phyloP scores from a whole-genome alignment of 53 echinoderm and acorn worm genomes.

The Stichopus horrens region DNA sequence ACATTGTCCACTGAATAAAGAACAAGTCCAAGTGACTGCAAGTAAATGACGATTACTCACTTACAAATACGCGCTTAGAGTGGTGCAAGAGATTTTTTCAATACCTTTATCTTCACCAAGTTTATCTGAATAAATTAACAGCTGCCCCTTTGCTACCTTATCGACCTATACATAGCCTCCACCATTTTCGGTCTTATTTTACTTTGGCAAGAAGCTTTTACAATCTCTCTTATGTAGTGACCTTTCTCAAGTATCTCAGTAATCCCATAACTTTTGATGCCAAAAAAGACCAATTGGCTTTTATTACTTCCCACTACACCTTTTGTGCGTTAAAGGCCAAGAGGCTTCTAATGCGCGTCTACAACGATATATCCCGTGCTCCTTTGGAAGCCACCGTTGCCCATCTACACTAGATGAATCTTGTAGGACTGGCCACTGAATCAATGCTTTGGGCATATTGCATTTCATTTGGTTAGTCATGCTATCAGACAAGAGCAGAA shows the following conservation, averaged over 20 bases:
- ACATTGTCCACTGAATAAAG: too few relatives aligned
- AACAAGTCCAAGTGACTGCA: too few relatives aligned
- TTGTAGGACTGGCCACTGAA: not conserved
- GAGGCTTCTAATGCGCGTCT: not conserved
- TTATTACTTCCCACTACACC: not conserved
- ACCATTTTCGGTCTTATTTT: not conserved
- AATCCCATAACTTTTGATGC: conserved; percentile 35
- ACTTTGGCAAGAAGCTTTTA: not conserved
- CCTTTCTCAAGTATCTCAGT: conserved; percentile 12
- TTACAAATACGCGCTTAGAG: too few relatives aligned
- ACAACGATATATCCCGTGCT: not conserved
- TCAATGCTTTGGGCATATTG: conserved; percentile 22
- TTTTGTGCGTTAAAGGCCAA: not conserved
- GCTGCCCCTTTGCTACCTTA: not conserved
- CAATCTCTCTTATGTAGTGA: not conserved
- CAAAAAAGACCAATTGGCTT: conserved; percentile 29
- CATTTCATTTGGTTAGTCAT: conserved; percentile 11
- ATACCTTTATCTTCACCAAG: not conserved
- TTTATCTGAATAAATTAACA: not conserved
- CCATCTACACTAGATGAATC: conserved; percentile 14
- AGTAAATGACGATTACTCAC: too few relatives aligned
- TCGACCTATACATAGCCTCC: not conserved
- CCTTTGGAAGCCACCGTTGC: not conserved
- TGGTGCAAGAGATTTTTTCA: too few relatives aligned
- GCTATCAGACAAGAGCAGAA: conserved; percentile 13